Evolutionary conservation across 2,888 invertebrate genomes (phyloP), one percentile per base, ranked within the genome.

Genomic region (Xylota segnis): DNA sequence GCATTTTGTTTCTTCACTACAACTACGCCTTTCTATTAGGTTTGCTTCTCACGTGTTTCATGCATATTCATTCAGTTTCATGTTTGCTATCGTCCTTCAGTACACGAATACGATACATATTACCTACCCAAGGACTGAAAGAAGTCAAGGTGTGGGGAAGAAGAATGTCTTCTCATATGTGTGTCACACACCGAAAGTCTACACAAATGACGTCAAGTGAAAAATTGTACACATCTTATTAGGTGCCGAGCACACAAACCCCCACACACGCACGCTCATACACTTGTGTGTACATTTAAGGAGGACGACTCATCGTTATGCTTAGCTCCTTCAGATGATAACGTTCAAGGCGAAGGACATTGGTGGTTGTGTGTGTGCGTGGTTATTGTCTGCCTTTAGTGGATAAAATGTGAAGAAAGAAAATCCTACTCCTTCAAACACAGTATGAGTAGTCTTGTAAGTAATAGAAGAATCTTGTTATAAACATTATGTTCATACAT

Each of bases 261-360:
- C 40, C 3, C 23, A 23, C 2, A 23, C 23, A 23, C 23, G 3
- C 23, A 54, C 7, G 12, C 9, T 27, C 5, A 47, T 5, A 70
- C 43, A 16, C 56, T 23, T n/a, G 45, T 4, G 5, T 5, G 18
- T 47, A 50, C 14, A 10, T 5, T 37, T 37, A 47, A 47, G 6
- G n/a, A 56, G 27, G 18, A 56, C 5, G 43, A 54, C 52, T 68
- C 40, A 9, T 43, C 29, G 37, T 40, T 32, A 14, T 32, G 29
- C 29, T 54, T 32, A 32, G 54, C 52, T 68, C 52, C 34, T n/a
- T 61, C 7, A 43, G 23, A 65, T 34, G 32, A 75, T 45, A 23
- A 34, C 29, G 16, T 61, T 76, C 68, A 76, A 68, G 59, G 76
- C 76, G 59, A 76, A 76, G 76, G 68, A 68, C 75, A 58, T 32